Evolutionary conservation across 2,888 invertebrate species (phyloP).

Genomic region (Hanleya hanleyi): DNA sequence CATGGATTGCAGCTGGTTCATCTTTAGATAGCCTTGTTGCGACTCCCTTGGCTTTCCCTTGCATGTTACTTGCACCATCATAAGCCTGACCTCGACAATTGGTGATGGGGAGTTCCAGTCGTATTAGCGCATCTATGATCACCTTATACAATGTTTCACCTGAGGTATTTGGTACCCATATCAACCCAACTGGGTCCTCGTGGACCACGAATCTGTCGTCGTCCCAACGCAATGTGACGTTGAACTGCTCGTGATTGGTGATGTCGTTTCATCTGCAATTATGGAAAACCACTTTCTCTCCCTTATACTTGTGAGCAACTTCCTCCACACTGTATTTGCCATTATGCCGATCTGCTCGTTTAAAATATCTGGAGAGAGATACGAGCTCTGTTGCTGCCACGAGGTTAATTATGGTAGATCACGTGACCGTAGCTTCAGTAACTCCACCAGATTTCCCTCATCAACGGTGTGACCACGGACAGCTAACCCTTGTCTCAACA

Average conservation of each 20-base stretch:
- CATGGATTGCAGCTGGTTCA: constrained; percentile 17
- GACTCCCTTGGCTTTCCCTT: constrained; percentile 23
- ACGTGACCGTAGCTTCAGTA: background rate
- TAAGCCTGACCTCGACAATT: constrained; percentile 34
- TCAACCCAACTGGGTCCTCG: constrained; percentile 18
- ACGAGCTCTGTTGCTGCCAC: too few relatives aligned
- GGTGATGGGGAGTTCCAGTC: constrained; percentile 14
- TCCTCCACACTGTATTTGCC: background rate
- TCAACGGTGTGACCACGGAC: background rate
- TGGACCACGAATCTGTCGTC: constrained; percentile 10
- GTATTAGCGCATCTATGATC: background rate
- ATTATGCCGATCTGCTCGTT: too few relatives aligned
- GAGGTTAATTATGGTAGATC: background rate
- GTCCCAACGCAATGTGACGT: constrained; percentile 13
- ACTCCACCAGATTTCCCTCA: background rate
- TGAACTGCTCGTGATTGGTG: constrained; percentile 17
- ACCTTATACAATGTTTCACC: background rate
- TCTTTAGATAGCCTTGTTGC: constrained; percentile 23
- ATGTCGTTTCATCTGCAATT: constrained; percentile 2
- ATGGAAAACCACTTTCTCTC: background rate
- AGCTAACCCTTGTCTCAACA: background rate
- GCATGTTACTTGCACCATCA: constrained; percentile 25
- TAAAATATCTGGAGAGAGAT: background rate
- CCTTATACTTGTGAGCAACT: background rate
- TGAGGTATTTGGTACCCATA: background rate